phyloP scores from a whole-genome alignment of 2,113 vertebrate genomes.

The Daboia siamensis region DNA sequence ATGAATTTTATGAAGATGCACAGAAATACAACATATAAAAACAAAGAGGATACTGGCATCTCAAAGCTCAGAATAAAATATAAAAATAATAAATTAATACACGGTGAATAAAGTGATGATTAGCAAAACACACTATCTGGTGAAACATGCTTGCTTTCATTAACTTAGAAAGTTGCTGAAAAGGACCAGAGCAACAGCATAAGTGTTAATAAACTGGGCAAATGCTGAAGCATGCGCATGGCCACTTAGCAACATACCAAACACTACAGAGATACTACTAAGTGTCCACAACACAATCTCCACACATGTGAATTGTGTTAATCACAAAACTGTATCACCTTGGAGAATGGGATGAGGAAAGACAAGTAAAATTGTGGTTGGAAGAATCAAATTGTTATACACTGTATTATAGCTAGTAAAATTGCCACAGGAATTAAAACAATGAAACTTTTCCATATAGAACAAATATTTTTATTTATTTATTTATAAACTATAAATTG shows the following conservation, averaged over 20 bases:
- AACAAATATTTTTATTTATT: background rate
- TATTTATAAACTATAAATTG: background rate
- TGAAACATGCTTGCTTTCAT: background rate
- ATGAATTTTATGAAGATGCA: background rate
- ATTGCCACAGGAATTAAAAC: background rate
- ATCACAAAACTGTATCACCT: background rate
- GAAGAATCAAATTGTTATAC: background rate
- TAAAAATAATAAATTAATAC: background rate
- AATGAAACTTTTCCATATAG: background rate
- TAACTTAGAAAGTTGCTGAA: background rate
- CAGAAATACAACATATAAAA: background rate
- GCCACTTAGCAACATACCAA: background rate
- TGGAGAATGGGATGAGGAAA: background rate
- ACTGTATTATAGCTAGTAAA: background rate
- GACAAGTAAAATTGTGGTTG: background rate
- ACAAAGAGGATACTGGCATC: background rate
- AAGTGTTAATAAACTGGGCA: background rate
- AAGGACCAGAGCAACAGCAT: background rate
- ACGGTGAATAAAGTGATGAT: background rate
- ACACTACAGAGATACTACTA: background rate
- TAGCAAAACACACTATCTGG: background rate
- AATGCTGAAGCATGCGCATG: background rate
- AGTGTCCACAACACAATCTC: background rate
- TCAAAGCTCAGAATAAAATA: background rate
- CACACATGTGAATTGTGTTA: background rate